These are phyloP conservation scores for Bagarius yarrelli DNA, from an alignment of 2,113 vertebrate genomes.

Conservation along the genomic window DNA sequence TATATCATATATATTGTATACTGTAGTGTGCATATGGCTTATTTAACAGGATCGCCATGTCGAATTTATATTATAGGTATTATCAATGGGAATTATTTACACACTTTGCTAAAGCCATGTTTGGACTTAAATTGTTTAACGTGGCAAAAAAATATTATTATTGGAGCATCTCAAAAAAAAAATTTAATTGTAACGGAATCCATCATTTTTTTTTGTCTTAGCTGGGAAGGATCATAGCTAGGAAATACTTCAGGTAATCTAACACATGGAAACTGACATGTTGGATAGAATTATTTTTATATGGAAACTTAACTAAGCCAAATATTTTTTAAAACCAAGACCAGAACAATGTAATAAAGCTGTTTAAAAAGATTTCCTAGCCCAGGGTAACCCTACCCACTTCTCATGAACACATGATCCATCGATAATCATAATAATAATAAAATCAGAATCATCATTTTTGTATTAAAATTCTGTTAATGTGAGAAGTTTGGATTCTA, in stretches of 20 bases:
- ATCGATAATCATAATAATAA: not conserved
- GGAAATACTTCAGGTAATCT: not conserved
- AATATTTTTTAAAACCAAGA: no score
- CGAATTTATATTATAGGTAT: not conserved
- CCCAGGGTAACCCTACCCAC: not conserved
- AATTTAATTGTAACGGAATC: not conserved
- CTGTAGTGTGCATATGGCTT: not conserved
- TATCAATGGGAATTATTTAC: not conserved
- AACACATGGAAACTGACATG: not conserved
- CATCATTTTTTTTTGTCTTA: not conserved
- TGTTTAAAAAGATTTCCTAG: not conserved
- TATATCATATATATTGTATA: not conserved
- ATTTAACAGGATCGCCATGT: not conserved
- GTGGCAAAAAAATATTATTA: not conserved
- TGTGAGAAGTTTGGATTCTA: no score
- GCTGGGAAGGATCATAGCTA: not conserved
- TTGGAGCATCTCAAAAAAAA: not conserved
- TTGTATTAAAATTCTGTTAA: no score
- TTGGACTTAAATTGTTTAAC: not conserved
- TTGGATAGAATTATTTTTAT: no score
- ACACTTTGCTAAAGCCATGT: not conserved
- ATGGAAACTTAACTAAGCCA: no score
- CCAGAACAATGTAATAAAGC: no score
- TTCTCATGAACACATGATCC: not conserved
- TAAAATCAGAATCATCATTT: no score